Evolutionary conservation across 2,113 vertebrate genomes (phyloP).

Genomic region (Catharus minimus): DNA sequence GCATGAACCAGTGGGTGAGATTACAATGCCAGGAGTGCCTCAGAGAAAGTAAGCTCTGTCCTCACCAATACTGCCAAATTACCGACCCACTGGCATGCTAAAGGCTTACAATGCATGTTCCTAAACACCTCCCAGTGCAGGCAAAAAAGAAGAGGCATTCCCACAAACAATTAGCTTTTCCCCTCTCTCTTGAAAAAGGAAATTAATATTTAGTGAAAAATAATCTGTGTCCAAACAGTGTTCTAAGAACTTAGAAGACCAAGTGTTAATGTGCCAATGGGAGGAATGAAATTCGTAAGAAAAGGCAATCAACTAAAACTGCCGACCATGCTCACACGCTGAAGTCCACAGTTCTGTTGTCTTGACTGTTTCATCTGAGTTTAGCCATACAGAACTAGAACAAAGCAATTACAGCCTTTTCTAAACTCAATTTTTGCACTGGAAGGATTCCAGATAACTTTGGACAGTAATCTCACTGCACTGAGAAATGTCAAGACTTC

Average conservation of each 20-base stretch:
- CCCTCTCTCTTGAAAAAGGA: neutral
- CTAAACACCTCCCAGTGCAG: neutral
- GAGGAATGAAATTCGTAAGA: neutral
- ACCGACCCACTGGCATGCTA: neutral
- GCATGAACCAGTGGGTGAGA: neutral
- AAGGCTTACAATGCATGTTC: neutral
- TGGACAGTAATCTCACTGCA: neutral
- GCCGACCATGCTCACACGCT: neutral
- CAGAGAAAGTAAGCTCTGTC: neutral
- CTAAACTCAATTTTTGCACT: neutral
- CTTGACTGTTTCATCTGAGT: neutral
- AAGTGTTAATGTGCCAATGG: neutral
- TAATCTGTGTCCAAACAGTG: neutral
- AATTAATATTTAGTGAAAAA: neutral
- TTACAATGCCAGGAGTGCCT: neutral
- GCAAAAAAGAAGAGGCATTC: neutral
- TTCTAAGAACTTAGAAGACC: neutral
- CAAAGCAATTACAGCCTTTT: slow-evolving; percentile 17
- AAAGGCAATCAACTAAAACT: neutral
- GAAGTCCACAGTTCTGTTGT: neutral
- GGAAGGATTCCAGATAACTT: neutral
- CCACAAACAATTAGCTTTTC: neutral
- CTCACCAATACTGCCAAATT: neutral
- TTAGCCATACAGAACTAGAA: neutral
- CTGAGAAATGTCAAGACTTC: neutral